Base-by-base conservation (phyloP, 2,888 invertebrate species). In the Herminia tarsipennalis region DNA sequence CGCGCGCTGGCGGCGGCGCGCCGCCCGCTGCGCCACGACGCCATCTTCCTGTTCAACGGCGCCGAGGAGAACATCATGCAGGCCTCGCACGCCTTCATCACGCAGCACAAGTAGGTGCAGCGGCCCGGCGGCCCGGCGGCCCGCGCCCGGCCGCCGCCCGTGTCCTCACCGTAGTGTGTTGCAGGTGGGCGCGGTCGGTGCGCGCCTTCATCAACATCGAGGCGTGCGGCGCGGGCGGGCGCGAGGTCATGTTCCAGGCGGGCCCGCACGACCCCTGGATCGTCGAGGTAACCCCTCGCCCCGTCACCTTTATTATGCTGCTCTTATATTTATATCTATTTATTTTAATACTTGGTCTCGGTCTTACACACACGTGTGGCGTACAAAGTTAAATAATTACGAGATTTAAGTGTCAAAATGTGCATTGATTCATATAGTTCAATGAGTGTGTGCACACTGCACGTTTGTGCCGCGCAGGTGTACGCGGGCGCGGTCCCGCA, bases 41-140 rank as follows among this genome's bases (percentile, higher is more conserved):
- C 96, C 53, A 92, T 98, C 59, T 95, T 97, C 84, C 93, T 97
- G 56, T 96, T 98, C 83, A 98, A 98, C 86, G 97, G 97, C 51
- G 98, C 97, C 37, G 98, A 98, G 88, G 98, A 98, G 90, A 97
- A 96, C 89, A 94, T 97, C 76, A 92, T 97, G 86, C 96, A 96
- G 92, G 86, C 79, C 61, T 96, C 97, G 43, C 98, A 98, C 92
- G 98, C 96, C 25, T 98, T 98, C 86, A 95, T 98, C 77, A 97
- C 97, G 2, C 94, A 95, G 70, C 98, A 98, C 87, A 93, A 88
- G 79, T 86, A 58, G 40, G 36, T 12, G 6, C n/a, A 0, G 8
- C 13, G 29, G 6, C 28, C 1, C 18, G 5, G n/a, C 12, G 17
- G 2, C 8, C 0, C 8, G n/a, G 14, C 2, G 20, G 5, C 18